Percentiles rank a stretch among this genome's conserved stretches.
Evolutionary conservation across 2,113 vertebrate species (phyloP).

Genomic region (Phrynosoma blainvillii): DNA sequence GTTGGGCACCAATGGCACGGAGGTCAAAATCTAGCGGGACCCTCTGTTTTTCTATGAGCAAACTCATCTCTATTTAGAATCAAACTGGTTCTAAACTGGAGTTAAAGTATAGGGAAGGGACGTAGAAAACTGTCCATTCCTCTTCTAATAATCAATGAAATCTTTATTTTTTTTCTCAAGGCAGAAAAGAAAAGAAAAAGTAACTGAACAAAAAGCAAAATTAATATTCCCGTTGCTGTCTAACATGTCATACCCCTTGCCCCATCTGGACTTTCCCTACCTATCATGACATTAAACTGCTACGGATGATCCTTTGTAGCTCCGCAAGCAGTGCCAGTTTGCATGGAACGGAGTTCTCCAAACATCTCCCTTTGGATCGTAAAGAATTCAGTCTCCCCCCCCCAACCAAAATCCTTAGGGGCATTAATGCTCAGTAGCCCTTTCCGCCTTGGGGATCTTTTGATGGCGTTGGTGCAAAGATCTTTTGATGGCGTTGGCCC

Average conservation of each 20-base stretch:
- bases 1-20: conserved; percentile 69
- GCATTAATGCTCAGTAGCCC: conserved; percentile 43
- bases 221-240: conserved; percentile 54
- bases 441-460: conserved; percentile 20
- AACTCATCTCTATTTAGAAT: conserved; percentile 65
- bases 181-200: conserved; percentile 29
- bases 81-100: conserved; percentile 57
- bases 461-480: not conserved
- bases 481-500: conserved; percentile 9
- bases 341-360: conserved; percentile 85
- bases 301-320: conserved; percentile 81
- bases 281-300: conserved; percentile 61
- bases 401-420: conserved; percentile 39
- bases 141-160: conserved; percentile 53
- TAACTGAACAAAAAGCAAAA: conserved; percentile 46
- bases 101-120: conserved; percentile 51
- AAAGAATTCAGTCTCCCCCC: conserved; percentile 50
- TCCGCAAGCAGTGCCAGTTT: conserved; percentile 83
- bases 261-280: conserved; percentile 47
- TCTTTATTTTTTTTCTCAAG: conserved; percentile 15
- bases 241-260: conserved; percentile 63
- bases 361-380: conserved; percentile 72
- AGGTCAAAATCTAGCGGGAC: conserved; percentile 66
- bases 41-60: conserved; percentile 62
- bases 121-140: conserved; percentile 54